Percentiles rank a stretch among this genome's conserved stretches.
These are phyloP conservation scores for Drosophila cyrtoloma DNA, from an alignment of 2,888 invertebrate species.

Conservation along the genomic window DNA sequence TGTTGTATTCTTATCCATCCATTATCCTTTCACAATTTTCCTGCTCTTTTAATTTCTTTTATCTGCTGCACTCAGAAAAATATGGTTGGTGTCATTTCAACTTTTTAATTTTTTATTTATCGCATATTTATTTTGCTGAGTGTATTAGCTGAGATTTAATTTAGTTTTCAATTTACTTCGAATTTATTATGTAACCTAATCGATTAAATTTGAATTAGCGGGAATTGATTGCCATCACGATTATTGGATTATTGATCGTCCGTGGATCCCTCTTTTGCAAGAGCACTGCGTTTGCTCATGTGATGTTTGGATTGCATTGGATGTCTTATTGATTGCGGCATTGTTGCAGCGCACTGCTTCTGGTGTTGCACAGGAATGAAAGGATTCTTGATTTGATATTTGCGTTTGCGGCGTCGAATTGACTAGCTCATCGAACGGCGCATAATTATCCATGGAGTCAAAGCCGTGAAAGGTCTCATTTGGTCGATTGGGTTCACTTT, in stretches of 20 bases:
- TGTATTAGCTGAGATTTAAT: no score
- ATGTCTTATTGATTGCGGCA: not conserved
- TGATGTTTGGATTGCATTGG: not conserved
- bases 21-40: not conserved
- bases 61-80: not conserved
- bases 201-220: not conserved
- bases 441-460: slow-evolving; percentile 58
- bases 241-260: no score
- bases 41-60: not conserved
- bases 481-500: not conserved
- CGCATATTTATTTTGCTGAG: not conserved
- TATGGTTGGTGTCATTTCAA: not conserved
- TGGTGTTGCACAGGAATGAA: not conserved
- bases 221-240: not conserved
- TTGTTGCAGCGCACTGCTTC: slow-evolving; percentile 8
- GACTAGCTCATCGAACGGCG: slow-evolving; percentile 46
- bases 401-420: not conserved
- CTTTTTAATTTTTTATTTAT: not conserved
- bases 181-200: not conserved
- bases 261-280: not conserved
- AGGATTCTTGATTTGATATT: not conserved
- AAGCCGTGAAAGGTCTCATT: slow-evolving; percentile 43
- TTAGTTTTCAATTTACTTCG: not conserved
- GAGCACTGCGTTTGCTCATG: not conserved
- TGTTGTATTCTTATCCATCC: not conserved